These are phyloP conservation scores for Apis florea DNA, from an alignment of 1,140 invertebrate species.

Conservation along the genomic window DNA sequence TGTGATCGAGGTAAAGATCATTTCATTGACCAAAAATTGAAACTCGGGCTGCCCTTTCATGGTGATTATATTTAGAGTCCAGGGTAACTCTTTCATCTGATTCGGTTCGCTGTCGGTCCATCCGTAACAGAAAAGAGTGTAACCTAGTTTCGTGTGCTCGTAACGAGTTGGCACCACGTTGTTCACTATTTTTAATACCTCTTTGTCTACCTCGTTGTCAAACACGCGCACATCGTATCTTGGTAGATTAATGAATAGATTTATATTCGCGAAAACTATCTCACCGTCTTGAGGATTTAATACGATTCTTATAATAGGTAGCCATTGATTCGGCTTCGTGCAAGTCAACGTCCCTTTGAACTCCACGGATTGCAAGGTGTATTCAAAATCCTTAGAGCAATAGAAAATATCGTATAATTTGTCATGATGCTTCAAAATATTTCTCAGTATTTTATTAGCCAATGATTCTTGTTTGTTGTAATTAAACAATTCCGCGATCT, in stretches of 20 bases:
- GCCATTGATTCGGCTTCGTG: slow-evolving; percentile 51
- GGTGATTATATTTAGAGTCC: slow-evolving; percentile 67
- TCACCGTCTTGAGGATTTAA: slow-evolving; percentile 45
- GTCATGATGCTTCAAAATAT: slow-evolving; percentile 40
- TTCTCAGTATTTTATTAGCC: slow-evolving; percentile 39
- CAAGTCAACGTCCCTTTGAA: slow-evolving; percentile 31
- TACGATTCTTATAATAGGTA: slow-evolving; percentile 53
- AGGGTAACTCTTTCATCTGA: slow-evolving; percentile 52
- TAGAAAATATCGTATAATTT: slow-evolving; percentile 45
- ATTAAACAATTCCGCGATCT: slow-evolving; percentile 54
- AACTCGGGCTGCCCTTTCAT: slow-evolving; percentile 61
- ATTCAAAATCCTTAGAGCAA: slow-evolving; percentile 53
- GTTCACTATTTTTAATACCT: slow-evolving; percentile 63
- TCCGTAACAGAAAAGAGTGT: slow-evolving; percentile 74
- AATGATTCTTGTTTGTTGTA: slow-evolving; percentile 39
- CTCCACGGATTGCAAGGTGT: slow-evolving; percentile 59
- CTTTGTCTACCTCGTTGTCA: slow-evolving; percentile 69
- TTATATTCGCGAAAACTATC: slow-evolving; percentile 53
- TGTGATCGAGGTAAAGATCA: slow-evolving; percentile 3
- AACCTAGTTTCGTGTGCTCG: slow-evolving; percentile 59
- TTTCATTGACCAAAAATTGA: slow-evolving; percentile 5
- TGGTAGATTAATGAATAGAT: slow-evolving; percentile 65
- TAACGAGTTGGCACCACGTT: slow-evolving; percentile 65
- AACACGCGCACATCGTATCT: slow-evolving; percentile 69
- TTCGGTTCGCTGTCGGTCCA: slow-evolving; percentile 42